Conservation (phyloP, 64 coral and sea anemone genomes). For the Actinia tenebrosa region DNA sequence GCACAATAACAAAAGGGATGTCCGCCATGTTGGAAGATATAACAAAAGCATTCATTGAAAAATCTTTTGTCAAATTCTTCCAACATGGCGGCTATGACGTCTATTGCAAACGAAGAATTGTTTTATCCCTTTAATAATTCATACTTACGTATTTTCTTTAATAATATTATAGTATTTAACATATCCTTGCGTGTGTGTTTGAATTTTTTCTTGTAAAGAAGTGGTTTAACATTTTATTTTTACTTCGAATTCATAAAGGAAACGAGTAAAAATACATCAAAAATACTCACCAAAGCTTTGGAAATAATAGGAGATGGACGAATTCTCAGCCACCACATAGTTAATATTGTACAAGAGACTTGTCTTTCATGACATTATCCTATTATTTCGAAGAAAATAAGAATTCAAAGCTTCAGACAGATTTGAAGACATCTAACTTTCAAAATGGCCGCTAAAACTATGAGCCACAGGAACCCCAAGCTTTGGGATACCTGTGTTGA, state of each 20-base stretch:
- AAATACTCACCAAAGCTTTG: slow-evolving; percentile 7
- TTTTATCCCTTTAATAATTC: too few species aligned
- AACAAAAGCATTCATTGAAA: too few species aligned
- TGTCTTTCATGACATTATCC: neutral
- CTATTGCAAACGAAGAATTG: too few species aligned
- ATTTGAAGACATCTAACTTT: neutral
- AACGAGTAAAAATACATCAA: neutral
- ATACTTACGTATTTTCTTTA: too few species aligned
- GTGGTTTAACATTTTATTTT: neutral
- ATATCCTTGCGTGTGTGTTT: neutral
- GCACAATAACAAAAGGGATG: too few species aligned
- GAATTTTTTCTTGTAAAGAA: neutral
- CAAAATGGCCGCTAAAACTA: slow-evolving; percentile 23
- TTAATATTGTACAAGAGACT: neutral
- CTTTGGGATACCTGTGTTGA: neutral
- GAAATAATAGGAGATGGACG: neutral
- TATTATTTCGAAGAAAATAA: neutral
- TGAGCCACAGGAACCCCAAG: neutral
- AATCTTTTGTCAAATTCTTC: too few species aligned
- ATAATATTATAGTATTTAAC: too few species aligned
- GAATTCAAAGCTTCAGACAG: neutral
- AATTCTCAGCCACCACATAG: neutral
- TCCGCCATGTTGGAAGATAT: too few species aligned
- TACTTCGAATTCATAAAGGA: neutral
- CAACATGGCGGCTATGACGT: too few species aligned